These are phyloP conservation scores for Thyatira batis DNA, from an alignment of 2,888 invertebrate genomes.

Conservation along the genomic window DNA sequence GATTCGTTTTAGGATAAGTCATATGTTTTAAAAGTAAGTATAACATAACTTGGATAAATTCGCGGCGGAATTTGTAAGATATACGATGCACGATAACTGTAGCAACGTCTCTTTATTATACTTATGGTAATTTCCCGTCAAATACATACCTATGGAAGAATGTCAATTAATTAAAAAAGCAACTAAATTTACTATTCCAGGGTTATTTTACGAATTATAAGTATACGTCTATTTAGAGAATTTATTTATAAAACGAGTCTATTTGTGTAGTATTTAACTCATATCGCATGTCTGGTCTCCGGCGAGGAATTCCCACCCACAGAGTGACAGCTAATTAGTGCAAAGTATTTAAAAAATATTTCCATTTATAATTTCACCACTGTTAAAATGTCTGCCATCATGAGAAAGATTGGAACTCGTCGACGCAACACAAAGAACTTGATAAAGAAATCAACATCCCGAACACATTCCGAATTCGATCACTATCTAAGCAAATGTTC, in stretches of 20 bases:
- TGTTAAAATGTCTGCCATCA: neutral
- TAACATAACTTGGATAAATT: neutral
- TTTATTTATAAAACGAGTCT: neutral
- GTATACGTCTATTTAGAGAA: too few species aligned
- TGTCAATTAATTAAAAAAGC: too few species aligned
- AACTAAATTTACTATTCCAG: too few species aligned
- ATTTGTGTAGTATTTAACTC: neutral
- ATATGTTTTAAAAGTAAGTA: neutral
- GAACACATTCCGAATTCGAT: slow-evolving; percentile 40
- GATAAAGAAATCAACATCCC: slow-evolving; percentile 58
- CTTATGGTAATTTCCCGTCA: too few species aligned
- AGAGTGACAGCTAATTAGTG: neutral
- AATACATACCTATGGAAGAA: too few species aligned
- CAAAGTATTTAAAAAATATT: neutral
- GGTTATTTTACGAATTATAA: too few species aligned
- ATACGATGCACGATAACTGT: too few species aligned
- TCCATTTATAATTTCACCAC: neutral
- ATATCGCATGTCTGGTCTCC: neutral
- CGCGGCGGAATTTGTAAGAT: neutral
- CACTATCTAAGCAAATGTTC: slow-evolving; percentile 40
- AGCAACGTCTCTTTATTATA: too few species aligned
- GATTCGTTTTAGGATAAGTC: neutral
- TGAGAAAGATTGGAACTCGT: slow-evolving; percentile 20
- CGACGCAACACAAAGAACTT: slow-evolving; percentile 32
- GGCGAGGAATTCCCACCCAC: neutral